These are phyloP conservation scores for Micrasema minimum DNA, from an alignment of 1,140 invertebrate species.

Conservation along the genomic window DNA sequence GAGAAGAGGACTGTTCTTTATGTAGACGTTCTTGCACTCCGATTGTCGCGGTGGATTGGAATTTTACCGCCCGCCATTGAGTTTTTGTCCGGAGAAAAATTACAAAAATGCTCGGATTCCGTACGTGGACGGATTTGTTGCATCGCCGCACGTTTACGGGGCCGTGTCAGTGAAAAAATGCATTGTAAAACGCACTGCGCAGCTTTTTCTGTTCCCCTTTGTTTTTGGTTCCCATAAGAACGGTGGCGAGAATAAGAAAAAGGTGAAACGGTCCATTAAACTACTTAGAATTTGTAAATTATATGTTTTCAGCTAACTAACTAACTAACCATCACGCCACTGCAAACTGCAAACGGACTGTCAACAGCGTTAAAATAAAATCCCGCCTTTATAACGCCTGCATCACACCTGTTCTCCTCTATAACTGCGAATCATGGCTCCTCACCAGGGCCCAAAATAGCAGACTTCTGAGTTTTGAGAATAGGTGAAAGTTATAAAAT, in stretches of 20 bases:
- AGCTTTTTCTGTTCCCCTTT: slow-evolving; percentile 26
- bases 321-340: no score
- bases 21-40: slow-evolving; percentile 13
- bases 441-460: no score
- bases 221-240: slow-evolving; percentile 38
- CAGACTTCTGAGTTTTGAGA: no score
- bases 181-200: slow-evolving; percentile 34
- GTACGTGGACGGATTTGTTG: slow-evolving; percentile 32
- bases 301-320: no score
- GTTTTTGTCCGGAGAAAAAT: slow-evolving; percentile 36
- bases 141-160: slow-evolving; percentile 36
- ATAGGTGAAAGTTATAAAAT: no score
- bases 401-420: no score
- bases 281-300: no score
- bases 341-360: no score
- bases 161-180: slow-evolving; percentile 28
- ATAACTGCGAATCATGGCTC: no score
- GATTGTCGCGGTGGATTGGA: slow-evolving; percentile 29
- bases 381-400: no score
- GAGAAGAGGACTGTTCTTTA: slow-evolving; percentile 24
- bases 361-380: no score
- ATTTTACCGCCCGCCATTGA: slow-evolving; percentile 16
- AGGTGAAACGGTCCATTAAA: no score
- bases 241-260: slow-evolving; percentile 1
- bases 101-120: slow-evolving; percentile 35